phyloP scores from a whole-genome alignment of 2,888 invertebrate genomes.

The Oligia latruncula region DNA sequence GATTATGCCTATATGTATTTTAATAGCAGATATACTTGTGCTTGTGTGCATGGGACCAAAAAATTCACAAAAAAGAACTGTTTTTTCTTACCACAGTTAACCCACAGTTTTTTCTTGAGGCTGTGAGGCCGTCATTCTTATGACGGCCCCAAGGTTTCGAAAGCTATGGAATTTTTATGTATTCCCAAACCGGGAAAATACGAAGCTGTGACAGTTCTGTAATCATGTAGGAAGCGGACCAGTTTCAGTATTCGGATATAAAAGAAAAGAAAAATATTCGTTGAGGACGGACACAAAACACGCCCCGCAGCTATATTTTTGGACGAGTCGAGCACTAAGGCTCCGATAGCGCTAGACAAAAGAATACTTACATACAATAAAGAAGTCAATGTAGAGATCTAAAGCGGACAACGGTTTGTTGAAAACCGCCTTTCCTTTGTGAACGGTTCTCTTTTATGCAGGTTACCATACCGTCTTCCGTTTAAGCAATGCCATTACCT shows the following conservation, averaged over 20 bases:
- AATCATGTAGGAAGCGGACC: slow-evolving; percentile 29
- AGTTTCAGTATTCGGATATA: slow-evolving; percentile 34
- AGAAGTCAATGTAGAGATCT: slow-evolving; percentile 67
- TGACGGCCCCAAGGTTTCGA: slow-evolving; percentile 14
- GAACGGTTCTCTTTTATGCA: slow-evolving; percentile 67
- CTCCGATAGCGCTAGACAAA: slow-evolving; percentile 56
- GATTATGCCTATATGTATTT: background rate
- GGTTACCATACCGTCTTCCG: slow-evolving; percentile 65
- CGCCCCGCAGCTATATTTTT: slow-evolving; percentile 58
- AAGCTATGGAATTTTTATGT: slow-evolving; percentile 33
- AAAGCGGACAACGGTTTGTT: slow-evolving; percentile 68
- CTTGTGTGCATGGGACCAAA: background rate
- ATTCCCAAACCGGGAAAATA: slow-evolving; percentile 12
- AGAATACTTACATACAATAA: slow-evolving; percentile 65
- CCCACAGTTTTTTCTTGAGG: too few relatives aligned
- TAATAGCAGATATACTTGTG: background rate
- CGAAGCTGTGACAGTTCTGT: slow-evolving; percentile 34
- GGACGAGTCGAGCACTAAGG: slow-evolving; percentile 36
- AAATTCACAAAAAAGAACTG: background rate
- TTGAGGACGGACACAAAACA: slow-evolving; percentile 39
- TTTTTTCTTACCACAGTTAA: too few relatives aligned
- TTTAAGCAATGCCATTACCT: slow-evolving; percentile 73
- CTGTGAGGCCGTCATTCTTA: background rate
- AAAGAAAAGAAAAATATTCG: slow-evolving; percentile 48
- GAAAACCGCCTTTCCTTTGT: slow-evolving; percentile 65